These are phyloP conservation scores for Meloidogyne floridensis DNA, from an alignment of 1,140 invertebrate species.

Conservation along the genomic window DNA sequence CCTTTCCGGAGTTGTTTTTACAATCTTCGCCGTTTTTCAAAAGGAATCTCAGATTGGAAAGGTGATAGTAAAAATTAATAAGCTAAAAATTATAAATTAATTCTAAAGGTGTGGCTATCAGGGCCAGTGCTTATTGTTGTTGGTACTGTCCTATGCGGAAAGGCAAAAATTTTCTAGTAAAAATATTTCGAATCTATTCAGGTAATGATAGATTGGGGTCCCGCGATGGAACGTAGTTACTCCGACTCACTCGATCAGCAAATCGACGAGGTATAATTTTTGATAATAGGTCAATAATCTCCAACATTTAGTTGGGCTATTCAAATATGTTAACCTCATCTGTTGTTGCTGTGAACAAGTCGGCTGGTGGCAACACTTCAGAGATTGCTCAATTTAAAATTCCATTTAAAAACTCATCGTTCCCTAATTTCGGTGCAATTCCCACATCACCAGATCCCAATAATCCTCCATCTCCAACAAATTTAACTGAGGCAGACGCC, in stretches of 20 bases:
- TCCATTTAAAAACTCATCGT: not conserved
- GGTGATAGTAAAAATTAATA: conserved; percentile 41
- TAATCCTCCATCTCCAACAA: not conserved
- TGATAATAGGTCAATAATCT: not conserved
- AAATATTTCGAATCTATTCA: conserved; percentile 18
- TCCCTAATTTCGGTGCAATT: not conserved
- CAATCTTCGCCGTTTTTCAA: conserved; percentile 65
- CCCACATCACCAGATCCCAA: not conserved
- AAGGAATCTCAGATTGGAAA: conserved; percentile 45
- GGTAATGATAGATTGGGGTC: conserved; percentile 66
- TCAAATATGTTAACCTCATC: not conserved
- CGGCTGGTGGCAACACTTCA: not conserved
- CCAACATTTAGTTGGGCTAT: not conserved
- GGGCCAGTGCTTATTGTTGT: conserved; percentile 65
- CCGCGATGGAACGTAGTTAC: conserved; percentile 59
- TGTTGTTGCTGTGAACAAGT: not conserved
- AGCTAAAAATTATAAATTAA: not conserved
- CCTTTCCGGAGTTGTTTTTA: conserved; percentile 62
- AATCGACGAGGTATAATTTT: conserved; percentile 51
- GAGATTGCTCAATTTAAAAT: not conserved
- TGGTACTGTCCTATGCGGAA: conserved; percentile 50
- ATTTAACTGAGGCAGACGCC: not conserved
- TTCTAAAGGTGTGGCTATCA: conserved; percentile 62
- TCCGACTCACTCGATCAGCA: conserved; percentile 57
- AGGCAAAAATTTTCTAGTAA: conserved; percentile 26